Base-by-base conservation (phyloP, 2,113 vertebrate genomes). In the Hyla sarda region DNA sequence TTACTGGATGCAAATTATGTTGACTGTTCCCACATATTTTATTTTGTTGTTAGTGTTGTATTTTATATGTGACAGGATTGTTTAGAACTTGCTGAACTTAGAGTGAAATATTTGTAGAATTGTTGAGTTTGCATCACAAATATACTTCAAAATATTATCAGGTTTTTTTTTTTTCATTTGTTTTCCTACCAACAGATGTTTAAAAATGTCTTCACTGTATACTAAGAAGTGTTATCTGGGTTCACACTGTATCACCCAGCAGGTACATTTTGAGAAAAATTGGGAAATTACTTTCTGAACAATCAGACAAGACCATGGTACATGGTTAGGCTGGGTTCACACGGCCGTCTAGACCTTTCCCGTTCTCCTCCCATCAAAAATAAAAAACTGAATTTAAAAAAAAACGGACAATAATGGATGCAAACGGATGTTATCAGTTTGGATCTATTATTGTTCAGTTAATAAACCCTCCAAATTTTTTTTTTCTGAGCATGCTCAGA, bases 1-100 rank as follows among this genome's bases (percentile, higher is more conserved):
- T 81, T 86, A 81, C 77, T 50, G 8, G 48, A 67, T 86, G 62
- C 75, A 86, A 72, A 86, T 47, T 71, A 13, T n/a, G 50, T 48
- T 56, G 75, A 85, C 58, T 56, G n/a, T 79, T 84, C 1, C 37
- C 34, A 67, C 37, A 5, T 58, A 45, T 58, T 65, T 65, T 41
- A 30, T 37, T 54, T 69, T 69, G 19, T 41, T 77, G 5, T 77
- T n/a, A n/a, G n/a, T 41, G 41, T 41, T 5, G 41, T 8, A 41
- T 41, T 41, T 41, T 41, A 3, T 41, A 41, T 41, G 8, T 41
- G 41, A 41, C 41, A n/a, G n/a, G n/a, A n/a, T n/a, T n/a, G n/a
- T n/a, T n/a, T n/a, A n/a, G n/a, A n/a, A n/a, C n/a, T n/a, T n/a
- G n/a, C n/a, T n/a, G n/a, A n/a, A n/a, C n/a, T n/a, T n/a, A n/a